Evolutionary conservation across 2,888 invertebrate species (phyloP).

Genomic region (Agrotis clavis): DNA sequence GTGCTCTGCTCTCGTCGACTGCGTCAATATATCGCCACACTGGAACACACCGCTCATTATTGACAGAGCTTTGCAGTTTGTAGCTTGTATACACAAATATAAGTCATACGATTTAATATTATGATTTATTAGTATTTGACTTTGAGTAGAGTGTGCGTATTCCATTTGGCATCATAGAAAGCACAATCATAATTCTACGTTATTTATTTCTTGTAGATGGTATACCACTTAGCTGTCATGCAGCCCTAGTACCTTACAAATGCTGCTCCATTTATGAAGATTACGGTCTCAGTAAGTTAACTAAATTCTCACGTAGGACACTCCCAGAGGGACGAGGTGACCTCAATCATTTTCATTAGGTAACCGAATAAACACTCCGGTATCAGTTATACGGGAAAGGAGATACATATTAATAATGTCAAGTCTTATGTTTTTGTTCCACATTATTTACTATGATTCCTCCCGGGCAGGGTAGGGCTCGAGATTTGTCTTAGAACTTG

Average conservation of each 20-base stretch:
- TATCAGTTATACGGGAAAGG: slow-evolving; percentile 9
- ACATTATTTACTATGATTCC: neutral
- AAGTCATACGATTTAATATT: neutral
- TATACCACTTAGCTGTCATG: neutral
- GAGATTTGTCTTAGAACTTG: neutral
- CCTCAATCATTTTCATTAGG: slow-evolving; percentile 40
- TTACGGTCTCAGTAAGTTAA: neutral
- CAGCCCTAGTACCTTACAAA: neutral
- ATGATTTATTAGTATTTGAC: slow-evolving; percentile 5
- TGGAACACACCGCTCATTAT: slow-evolving; percentile 52
- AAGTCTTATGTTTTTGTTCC: neutral
- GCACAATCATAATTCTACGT: neutral
- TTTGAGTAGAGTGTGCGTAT: neutral
- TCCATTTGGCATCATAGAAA: neutral
- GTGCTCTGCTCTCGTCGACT: slow-evolving; percentile 50
- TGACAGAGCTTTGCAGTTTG: slow-evolving; percentile 35
- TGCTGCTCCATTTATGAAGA: slow-evolving; percentile 4
- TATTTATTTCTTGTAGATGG: neutral
- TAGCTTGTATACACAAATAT: slow-evolving; percentile 2
- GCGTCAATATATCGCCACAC: slow-evolving; percentile 35
- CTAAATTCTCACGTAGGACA: slow-evolving; percentile 20
- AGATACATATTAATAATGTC: slow-evolving; percentile 11
- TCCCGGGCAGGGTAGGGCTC: too few species aligned
- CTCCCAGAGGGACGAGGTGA: slow-evolving; percentile 13
- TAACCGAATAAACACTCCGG: slow-evolving; percentile 37